Conservation (phyloP, 2,113 vertebrate species). For the Anhinga anhinga region DNA sequence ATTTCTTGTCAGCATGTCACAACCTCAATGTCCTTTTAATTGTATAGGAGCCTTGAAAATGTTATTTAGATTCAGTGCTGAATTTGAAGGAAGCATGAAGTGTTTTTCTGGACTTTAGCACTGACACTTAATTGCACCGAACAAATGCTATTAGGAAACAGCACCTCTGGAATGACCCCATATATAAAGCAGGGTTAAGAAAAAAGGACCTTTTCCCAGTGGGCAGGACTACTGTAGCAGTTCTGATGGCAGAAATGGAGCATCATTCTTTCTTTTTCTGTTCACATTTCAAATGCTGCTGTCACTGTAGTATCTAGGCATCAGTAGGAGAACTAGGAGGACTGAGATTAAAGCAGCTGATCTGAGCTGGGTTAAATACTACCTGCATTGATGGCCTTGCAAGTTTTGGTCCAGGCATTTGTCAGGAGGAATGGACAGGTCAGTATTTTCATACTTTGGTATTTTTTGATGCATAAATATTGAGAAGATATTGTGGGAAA, state of each 20-base stretch:
- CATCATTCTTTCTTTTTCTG: not conserved
- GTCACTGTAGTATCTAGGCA: not conserved
- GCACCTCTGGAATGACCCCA: not conserved
- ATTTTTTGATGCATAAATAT: not conserved
- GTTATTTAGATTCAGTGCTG: not conserved
- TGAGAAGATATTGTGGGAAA: not conserved
- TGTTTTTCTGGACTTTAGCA: not conserved
- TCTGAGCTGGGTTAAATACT: not conserved
- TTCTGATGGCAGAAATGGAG: not conserved
- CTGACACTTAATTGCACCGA: not conserved
- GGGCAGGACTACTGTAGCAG: not conserved
- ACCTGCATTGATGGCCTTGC: not conserved
- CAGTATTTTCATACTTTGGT: not conserved
- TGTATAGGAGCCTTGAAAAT: not conserved
- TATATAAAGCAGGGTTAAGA: not conserved
- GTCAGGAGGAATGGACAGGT: not conserved
- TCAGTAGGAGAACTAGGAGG: not conserved
- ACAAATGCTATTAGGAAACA: not conserved
- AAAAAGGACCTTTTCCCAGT: not conserved
- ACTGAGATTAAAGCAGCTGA: not conserved
- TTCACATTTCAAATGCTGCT: not conserved
- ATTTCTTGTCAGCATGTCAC: not conserved
- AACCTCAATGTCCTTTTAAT: not conserved
- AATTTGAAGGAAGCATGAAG: not conserved
- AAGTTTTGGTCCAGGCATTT: not conserved